Evolutionary conservation across 2,888 invertebrate genomes (phyloP), one percentile per base, ranked within the genome.

Genomic region (Leucophenga montana): DNA sequence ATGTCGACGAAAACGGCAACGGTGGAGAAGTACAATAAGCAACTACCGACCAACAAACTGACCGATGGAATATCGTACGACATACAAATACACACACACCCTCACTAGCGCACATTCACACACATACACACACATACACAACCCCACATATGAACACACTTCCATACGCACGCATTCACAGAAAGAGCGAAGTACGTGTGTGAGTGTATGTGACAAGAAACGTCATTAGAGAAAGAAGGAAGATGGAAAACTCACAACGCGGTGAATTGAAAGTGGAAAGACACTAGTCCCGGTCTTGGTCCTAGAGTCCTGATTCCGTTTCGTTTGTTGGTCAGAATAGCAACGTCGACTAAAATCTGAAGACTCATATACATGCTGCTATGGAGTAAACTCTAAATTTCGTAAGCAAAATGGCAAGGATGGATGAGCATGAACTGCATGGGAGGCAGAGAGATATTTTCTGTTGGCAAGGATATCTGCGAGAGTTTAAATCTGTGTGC

Each of bases 301-400:
- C 14, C 18, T 48, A 57, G 31, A 16, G 44, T 46, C n/a, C 48
- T 64, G 33, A 46, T 64, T 31, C 39, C 48, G 64, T 64, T 64
- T 14, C 22, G 14, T 44, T 66, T 64, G 62, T 48, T 64, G 71
- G 62, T 27, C 54, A 65, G 62, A 64, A 64, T 66, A 67, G 70
- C 71, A 75, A 68, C 73, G 75, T 71, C 78, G 78, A 75, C 79
- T 78, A 75, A 80, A 80, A 82, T 84, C 80, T 84, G 75, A 82
- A 78, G 83, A 64, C 62, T 64, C 39, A 39, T 8, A 39, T 71
- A 61, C 74, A 78, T 79, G 73, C 74, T 76, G 75, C 73, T 76
- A 82, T 80, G 81, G 81, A 81, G 76, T 62, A 70, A 54, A 78
- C 78, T 82, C 79, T 78, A 79, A 83, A 80, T 82, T 80, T 78